A percentile compares a stretch with the other conserved stretches of the same genome.
Conservation (phyloP, 2,797 vertebrate species). For the Oryzias sinensis region DNA sequence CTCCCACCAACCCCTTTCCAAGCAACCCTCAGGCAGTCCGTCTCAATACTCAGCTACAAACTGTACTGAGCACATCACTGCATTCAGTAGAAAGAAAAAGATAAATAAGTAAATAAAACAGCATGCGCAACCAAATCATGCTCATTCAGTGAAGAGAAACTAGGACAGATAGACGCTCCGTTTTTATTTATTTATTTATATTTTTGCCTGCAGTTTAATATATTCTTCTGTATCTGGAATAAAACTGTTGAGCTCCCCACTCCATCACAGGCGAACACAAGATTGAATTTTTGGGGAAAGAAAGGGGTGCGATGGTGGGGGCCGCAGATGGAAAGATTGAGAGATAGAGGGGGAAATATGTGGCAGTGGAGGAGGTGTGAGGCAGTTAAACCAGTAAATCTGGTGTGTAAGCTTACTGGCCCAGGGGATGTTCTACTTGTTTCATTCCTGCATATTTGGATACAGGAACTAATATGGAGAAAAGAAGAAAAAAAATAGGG, state of each 20-base stretch:
- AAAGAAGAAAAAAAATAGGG: conserved; percentile 15
- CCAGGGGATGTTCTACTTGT: conserved; percentile 47
- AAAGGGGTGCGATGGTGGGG: conserved; percentile 13
- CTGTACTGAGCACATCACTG: conserved; percentile 19
- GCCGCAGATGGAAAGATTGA: conserved; percentile 52
- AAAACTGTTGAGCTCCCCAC: conserved; percentile 56
- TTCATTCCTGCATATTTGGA: conserved; percentile 25
- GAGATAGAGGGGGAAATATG: conserved; percentile 40
- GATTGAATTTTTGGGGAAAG: conserved; percentile 69
- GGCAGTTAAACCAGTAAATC: conserved; percentile 57
- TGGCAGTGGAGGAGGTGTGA: conserved; percentile 6
- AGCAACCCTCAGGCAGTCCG: conserved; percentile 34
- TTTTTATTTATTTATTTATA: conserved; percentile 51
- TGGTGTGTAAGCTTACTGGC: conserved; percentile 45
- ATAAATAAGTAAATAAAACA: conserved; percentile 52
- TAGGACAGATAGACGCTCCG: conserved; percentile 57
- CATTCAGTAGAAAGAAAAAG: conserved; percentile 25
- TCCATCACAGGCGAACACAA: conserved; percentile 66
- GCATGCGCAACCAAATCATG: conserved; percentile 54
- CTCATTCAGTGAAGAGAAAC: conserved; percentile 66
- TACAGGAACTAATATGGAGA: conserved; percentile 30
- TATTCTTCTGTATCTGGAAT: conserved; percentile 60
- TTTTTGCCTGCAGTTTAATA: conserved; percentile 60
- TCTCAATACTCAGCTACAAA: conserved; percentile 49
- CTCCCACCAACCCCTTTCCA: conserved; percentile 23